phyloP scores from a whole-genome alignment of 2,888 invertebrate genomes.

The Fragum whitleyi region DNA sequence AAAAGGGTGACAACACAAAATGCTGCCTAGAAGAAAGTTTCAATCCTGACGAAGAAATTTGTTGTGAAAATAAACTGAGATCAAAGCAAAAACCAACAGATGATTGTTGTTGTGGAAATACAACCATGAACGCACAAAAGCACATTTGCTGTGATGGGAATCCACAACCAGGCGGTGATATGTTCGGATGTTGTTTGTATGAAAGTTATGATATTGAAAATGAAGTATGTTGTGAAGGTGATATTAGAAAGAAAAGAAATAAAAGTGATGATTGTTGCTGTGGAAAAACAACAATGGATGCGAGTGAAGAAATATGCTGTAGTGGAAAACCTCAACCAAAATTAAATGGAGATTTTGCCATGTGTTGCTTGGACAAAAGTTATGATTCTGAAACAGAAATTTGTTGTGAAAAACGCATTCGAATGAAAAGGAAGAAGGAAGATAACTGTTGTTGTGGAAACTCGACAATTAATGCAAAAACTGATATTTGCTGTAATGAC shows the following conservation, averaged over 20 bases:
- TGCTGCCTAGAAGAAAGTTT: slow-evolving; percentile 47
- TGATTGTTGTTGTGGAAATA: slow-evolving; percentile 59
- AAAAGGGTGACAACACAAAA: slow-evolving; percentile 45
- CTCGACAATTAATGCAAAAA: slow-evolving; percentile 42
- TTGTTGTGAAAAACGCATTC: slow-evolving; percentile 46
- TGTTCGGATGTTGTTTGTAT: slow-evolving; percentile 50
- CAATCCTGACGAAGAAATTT: slow-evolving; percentile 36
- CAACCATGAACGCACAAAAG: slow-evolving; percentile 45
- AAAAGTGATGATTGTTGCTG: slow-evolving; percentile 53
- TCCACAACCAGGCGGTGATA: slow-evolving; percentile 38
- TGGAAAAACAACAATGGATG: slow-evolving; percentile 38
- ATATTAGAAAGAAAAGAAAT: slow-evolving; percentile 43
- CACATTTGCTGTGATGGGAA: slow-evolving; percentile 55
- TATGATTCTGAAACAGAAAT: slow-evolving; percentile 48
- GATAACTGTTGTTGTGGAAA: slow-evolving; percentile 59
- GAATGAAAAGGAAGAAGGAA: slow-evolving; percentile 45
- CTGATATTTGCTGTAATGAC: slow-evolving; percentile 55
- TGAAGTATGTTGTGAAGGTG: slow-evolving; percentile 50
- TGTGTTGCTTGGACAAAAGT: slow-evolving; percentile 47
- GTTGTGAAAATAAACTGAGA: slow-evolving; percentile 45
- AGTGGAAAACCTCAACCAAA: slow-evolving; percentile 46
- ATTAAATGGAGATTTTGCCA: slow-evolving; percentile 34
- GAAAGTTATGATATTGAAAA: slow-evolving; percentile 42
- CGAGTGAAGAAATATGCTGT: slow-evolving; percentile 51
- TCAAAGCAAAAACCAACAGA: slow-evolving; percentile 42